Base-by-base conservation (phyloP, 2,888 invertebrate genomes). In the Drosophila percnosoma region DNA sequence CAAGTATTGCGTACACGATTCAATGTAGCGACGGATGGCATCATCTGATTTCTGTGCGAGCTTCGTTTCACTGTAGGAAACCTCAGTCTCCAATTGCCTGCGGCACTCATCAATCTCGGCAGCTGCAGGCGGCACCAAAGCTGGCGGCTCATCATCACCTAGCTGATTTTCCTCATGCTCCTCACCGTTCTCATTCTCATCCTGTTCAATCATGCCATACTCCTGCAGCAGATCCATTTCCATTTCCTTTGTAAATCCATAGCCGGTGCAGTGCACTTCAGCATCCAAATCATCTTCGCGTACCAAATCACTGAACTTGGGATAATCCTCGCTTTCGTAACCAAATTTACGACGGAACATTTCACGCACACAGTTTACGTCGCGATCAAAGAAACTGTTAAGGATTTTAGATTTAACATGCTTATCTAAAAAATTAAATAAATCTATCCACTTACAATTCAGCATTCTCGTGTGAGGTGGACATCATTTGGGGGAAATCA, bases 401-500 rank as follows among this genome's bases (percentile, higher is more conserved):
- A 36, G 1, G 5, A 45, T 36, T 4, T n/a, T 6, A 4, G 2
- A 21, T 57, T 45, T 21, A 11, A 27, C 4, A 4, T 27, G n/a
- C 1, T 40, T 21, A 7, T 21, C 2, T 2, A 7, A 15, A 15
- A 27, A 0, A 18, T 13, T 6, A 36, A 11, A 4, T 1, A 24
- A 2, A 24, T 24, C 4, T 4, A 24, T 24, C 5, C 34, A 53
- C 89, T 94, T 93, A 98, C 96, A 96, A 95, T 95, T 97, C 96
- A 52, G 99, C 99, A 93, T 99, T 98, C 42, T 94, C 91, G 93
- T 99, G 99, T 31, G 96, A 96, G 0, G 97, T 99, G 8, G 99
- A 99, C 62, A 99, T 96, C 99, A 99, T 99, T 94, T 99, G 99
- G 0, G 99, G 99, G 93, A 99, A 99, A 94, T 99, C 99, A 74